Conservation (phyloP, 2,797 vertebrate species). For the Sandelia bainsii region DNA sequence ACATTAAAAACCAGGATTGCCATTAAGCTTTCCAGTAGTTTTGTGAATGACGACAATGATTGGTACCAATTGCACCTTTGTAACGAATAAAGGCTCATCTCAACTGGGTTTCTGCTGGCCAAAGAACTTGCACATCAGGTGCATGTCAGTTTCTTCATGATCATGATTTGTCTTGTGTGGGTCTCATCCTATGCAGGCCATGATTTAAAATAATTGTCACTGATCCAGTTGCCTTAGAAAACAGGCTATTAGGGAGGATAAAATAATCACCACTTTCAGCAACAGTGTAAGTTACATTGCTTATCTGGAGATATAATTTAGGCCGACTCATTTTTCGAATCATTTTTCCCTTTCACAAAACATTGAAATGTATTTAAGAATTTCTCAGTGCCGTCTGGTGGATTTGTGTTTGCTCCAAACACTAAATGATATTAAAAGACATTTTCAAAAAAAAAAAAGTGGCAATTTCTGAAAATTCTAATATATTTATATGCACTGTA, state of each 20-base stretch:
- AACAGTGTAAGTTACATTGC: no score
- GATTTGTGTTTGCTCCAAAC: neutral
- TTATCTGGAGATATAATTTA: no score
- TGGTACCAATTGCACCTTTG: no score
- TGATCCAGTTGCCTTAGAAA: neutral
- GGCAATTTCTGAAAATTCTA: no score
- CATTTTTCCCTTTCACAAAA: neutral
- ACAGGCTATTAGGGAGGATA: neutral
- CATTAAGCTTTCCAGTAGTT: neutral
- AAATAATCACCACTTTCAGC: no score
- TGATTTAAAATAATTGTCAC: neutral
- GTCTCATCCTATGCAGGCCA: neutral
- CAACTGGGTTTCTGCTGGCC: no score
- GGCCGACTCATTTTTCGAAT: no score
- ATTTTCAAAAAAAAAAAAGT: no score
- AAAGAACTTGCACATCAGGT: neutral
- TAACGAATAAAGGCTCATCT: no score
- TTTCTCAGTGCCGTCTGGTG: neutral
- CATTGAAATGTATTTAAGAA: neutral
- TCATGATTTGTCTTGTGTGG: neutral
- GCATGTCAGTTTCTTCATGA: neutral
- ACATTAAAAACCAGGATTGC: neutral
- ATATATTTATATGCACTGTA: no score
- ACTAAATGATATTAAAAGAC: constrained; percentile 1
- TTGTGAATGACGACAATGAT: neutral